Percentiles rank a stretch among this genome's conserved stretches.
Conservation (phyloP, 2,888 invertebrate genomes). For the Lumbricus terrestris region DNA sequence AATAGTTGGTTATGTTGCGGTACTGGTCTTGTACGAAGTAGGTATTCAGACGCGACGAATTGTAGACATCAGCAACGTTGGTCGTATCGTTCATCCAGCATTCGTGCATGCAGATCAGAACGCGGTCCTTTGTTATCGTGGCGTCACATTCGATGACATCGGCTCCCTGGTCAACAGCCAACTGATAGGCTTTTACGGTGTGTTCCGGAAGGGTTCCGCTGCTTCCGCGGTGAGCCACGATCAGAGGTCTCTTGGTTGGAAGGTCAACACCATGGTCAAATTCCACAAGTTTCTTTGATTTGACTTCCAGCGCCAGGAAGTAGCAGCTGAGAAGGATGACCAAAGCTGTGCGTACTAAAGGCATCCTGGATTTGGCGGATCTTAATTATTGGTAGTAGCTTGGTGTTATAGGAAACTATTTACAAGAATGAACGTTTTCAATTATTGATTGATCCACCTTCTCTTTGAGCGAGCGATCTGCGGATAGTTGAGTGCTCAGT, state of each 20-base stretch:
- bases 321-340: not conserved
- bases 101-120: slow-evolving; percentile 39
- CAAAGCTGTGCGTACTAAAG: not conserved
- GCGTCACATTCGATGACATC: slow-evolving; percentile 42
- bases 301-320: not conserved
- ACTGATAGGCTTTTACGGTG: slow-evolving; percentile 31
- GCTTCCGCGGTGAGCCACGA: slow-evolving; percentile 42
- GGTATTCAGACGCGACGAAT: slow-evolving; percentile 21
- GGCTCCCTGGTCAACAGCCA: slow-evolving; percentile 40
- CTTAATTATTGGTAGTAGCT: too few relatives aligned
- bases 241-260: slow-evolving; percentile 35
- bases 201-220: slow-evolving; percentile 41
- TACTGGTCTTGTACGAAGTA: slow-evolving; percentile 25
- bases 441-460: too few relatives aligned
- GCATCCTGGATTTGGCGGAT: not conserved
- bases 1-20: slow-evolving; percentile 34
- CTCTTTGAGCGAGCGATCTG: too few relatives aligned
- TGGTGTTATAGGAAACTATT: too few relatives aligned
- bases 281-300: not conserved
- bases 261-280: slow-evolving; percentile 33
- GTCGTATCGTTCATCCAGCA: slow-evolving; percentile 36
- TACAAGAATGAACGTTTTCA: too few relatives aligned
- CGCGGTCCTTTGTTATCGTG: slow-evolving; percentile 36
- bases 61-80: slow-evolving; percentile 32
- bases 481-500: too few relatives aligned